Evolutionary conservation across 2,888 invertebrate species (phyloP), one percentile per base, ranked within the genome.

Genomic region (Coleophora flavipennella): DNA sequence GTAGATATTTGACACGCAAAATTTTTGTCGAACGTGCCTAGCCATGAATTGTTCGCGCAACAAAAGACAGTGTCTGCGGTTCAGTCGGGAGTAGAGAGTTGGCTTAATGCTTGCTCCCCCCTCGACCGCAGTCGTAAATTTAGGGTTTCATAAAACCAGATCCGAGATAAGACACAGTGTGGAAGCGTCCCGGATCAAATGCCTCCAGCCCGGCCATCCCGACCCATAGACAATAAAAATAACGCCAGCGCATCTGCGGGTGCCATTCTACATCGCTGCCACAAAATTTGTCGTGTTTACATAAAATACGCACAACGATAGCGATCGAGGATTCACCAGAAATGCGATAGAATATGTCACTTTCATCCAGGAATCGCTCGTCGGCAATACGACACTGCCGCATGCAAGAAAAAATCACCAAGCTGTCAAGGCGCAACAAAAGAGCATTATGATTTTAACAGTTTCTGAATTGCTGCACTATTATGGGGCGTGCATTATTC

Each of bases 61-160:
- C 81, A 81, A 81, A 79, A 83, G n/a, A n/a, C n/a, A n/a, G 80
- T 79, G 76, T 78, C 79, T 73, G 75, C 70, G 66, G 66, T 70
- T 20, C 20, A 7, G 67, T 64, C 70, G 68, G 67, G 59, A 69
- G 71, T 68, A 71, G 73, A 76, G 76, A 73, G 75, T 69, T 69
- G 73, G 78, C 80, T 81, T 76, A 78, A 74, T 71, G 69, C 61
- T 65, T 62, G 77, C 72, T 71, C 78, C 71, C 67, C 77, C 80
- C 81, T 69, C 76, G 59, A 65, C 78, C 77, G 62, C 79, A 83
- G 77, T 83, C 84, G 83, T 84, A 84, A 84, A 84, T 84, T 84
- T 83, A 83, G 84, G 84, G 84, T 83, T 84, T 84, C 83, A 84
- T 84, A 84, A 84, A 83, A 84, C 83, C 83, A 81, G 84, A 84